A percentile compares a stretch with the other conserved stretches of the same genome.
Conservation (phyloP, 2,888 invertebrate species). For the Melanostoma scalare region DNA sequence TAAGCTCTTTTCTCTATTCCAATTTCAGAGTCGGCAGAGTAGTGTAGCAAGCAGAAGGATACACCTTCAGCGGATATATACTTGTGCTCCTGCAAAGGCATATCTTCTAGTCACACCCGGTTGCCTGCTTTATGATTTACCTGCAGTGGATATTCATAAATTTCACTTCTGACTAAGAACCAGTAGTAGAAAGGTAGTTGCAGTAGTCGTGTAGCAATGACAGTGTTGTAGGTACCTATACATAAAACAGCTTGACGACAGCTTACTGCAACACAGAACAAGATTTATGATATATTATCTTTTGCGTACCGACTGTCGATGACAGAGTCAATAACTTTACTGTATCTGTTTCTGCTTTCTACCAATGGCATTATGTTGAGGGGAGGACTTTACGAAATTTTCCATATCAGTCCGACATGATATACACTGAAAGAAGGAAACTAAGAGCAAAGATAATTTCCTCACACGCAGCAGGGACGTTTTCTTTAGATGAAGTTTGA, state of each 20-base stretch:
- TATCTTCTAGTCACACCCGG: constrained; percentile 71
- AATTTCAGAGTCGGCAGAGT: constrained; percentile 40
- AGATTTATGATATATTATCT: constrained; percentile 69
- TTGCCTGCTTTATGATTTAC: constrained; percentile 59
- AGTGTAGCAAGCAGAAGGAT: constrained; percentile 30
- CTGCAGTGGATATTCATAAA: constrained; percentile 68
- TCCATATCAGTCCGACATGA: constrained; percentile 43
- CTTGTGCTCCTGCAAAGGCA: constrained; percentile 19
- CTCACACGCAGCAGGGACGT: constrained; percentile 55
- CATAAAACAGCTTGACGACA: constrained; percentile 54
- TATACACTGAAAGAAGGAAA: constrained; percentile 11
- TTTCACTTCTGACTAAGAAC: constrained; percentile 49
- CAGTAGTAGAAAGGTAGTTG: neutral
- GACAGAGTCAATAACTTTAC: constrained; percentile 66
- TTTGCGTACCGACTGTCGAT: constrained; percentile 61
- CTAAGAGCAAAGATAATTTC: constrained; percentile 60
- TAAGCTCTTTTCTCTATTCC: constrained; percentile 26
- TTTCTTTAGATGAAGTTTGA: constrained; percentile 38
- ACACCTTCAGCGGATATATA: constrained; percentile 45
- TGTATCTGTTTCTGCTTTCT: constrained; percentile 31
- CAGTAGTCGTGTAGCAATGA: constrained; percentile 28
- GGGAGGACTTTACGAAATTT: constrained; percentile 30
- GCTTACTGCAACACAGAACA: constrained; percentile 48
- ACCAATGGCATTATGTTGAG: constrained; percentile 32
- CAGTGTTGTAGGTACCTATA: no score